Base-by-base conservation (phyloP, 2,113 vertebrate species). In the Periophthalmodon schlosseri region DNA sequence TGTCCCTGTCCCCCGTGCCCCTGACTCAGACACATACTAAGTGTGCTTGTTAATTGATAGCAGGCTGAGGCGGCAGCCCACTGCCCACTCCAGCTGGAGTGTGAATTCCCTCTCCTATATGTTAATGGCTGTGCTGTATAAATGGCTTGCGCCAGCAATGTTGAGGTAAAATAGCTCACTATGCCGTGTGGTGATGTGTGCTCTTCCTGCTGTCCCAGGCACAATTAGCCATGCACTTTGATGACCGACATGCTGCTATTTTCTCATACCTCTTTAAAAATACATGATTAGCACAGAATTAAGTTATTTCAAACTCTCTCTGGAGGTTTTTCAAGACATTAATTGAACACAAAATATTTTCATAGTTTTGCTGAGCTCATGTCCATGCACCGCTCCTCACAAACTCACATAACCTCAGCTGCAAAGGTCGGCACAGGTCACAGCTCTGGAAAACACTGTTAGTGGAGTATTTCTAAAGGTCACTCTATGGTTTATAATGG, bases 21-120 rank as follows among this genome's bases (percentile, higher is more conserved):
- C 18, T 83, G 84, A 84, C 78, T 81, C 84, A 84, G 82, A 85
- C 83, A 85, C 91, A 89, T 88, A 86, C 85, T 80, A 85, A 91
- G 80, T 81, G 80, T 81, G 87, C 78, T 78, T 90, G 90, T 89
- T 93, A 91, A 92, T 91, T 89, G 88, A 88, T 80, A 89, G 80
- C 80, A 78, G 85, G 90, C 80, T 74, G 78, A 71, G 76, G 78
- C 86, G 75, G 76, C 86, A 81, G 80, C 77, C 75, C 80, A 76
- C 83, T 88, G 85, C 78, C 88, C 88, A 73, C 73, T 91, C 82
- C 81, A 90, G 83, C 85, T 88, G 83, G 78, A 82, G 87, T 90
- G 88, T 80, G 83, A 88, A 91, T 90, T 93, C 91, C 83, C 87
- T 81, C 86, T 86, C 86, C 84, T 86, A 78, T 84, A 86, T 88